Evolutionary conservation across 2,888 invertebrate genomes (phyloP).

Genomic region (Cancer borealis): DNA sequence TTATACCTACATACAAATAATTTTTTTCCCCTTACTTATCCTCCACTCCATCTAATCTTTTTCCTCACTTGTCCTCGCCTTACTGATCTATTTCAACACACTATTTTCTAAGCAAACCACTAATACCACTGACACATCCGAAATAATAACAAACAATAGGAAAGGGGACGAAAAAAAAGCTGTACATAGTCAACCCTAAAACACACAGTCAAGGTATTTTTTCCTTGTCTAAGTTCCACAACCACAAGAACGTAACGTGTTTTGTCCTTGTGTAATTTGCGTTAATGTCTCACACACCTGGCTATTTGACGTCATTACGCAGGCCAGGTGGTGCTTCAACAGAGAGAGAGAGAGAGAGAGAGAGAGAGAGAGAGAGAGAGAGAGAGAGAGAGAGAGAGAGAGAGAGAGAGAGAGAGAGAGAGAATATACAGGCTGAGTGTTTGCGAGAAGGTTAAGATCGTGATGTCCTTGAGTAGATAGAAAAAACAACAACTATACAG

Average conservation of each 20-base stretch:
- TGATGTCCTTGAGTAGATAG: not conserved
- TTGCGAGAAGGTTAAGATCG: not conserved
- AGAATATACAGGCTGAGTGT: not conserved
- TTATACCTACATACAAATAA: too few relatives aligned
- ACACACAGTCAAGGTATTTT: not conserved
- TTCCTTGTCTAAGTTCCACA: not conserved
- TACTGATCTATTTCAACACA: too few relatives aligned
- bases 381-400: constrained; percentile 20
- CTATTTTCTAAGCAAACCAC: too few relatives aligned
- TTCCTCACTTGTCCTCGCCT: too few relatives aligned
- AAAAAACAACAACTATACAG: not conserved
- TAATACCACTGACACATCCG: too few relatives aligned
- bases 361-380: not conserved
- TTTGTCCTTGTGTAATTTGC: too few relatives aligned
- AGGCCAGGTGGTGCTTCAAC: not conserved
- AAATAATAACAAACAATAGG: too few relatives aligned
- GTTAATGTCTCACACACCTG: too few relatives aligned
- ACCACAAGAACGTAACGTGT: too few relatives aligned
- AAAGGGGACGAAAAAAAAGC: not conserved
- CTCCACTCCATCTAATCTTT: too few relatives aligned
- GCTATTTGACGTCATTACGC: not conserved
- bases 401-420: not conserved
- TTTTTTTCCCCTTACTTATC: too few relatives aligned
- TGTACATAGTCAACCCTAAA: not conserved
- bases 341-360: constrained; percentile 20